Evolutionary conservation across 2,888 invertebrate species (phyloP), one percentile per base, ranked within the genome.

Genomic region (Subacronicta megacephala): DNA sequence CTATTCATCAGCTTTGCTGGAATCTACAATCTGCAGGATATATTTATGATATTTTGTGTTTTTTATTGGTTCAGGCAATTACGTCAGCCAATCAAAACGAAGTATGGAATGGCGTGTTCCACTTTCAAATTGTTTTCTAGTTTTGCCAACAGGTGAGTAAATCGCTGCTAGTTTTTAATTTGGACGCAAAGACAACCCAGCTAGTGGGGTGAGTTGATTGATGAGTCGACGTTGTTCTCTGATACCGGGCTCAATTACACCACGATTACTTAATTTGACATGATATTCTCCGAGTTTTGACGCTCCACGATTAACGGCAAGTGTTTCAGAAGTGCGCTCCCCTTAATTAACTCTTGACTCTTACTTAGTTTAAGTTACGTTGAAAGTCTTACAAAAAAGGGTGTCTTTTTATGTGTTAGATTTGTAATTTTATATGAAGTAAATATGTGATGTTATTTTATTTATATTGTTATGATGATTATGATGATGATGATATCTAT

Each of bases 241-340:
- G 90, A 90, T 90, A 87, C 88, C 80, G 82, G 80, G 82, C 85
- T 88, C 90, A 87, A 90, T 91, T 91, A 90, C 90, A 88, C 81
- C 81, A 72, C 87, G 89, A 92, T 92, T 90, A 90, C 88, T 90
- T 90, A 90, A 92, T 91, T 89, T 90, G 90, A 93, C 90, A 91
- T 90, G 90, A 92, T 91, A 90, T 87, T 80, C 75, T 71, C 73
- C 61, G 57, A 79, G 73, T 78, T 78, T 74, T 66, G 80, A 81
- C 80, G 72, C 80, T 78, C 71, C 66, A 61, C 77, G 68, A 74
- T 79, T 78, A 77, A 71, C 70, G 64, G 69, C 67, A 57, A 78
- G 75, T 77, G 69, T 72, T 79, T 63, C 59, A 60, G 55, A 76
- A 73, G 62, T 51, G 33, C 23, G 51, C 59, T 54, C 62, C 70